Evolutionary conservation across 2,113 vertebrate genomes (phyloP), one percentile per base, ranked within the genome.

Genomic region (Empidonax alnorum): DNA sequence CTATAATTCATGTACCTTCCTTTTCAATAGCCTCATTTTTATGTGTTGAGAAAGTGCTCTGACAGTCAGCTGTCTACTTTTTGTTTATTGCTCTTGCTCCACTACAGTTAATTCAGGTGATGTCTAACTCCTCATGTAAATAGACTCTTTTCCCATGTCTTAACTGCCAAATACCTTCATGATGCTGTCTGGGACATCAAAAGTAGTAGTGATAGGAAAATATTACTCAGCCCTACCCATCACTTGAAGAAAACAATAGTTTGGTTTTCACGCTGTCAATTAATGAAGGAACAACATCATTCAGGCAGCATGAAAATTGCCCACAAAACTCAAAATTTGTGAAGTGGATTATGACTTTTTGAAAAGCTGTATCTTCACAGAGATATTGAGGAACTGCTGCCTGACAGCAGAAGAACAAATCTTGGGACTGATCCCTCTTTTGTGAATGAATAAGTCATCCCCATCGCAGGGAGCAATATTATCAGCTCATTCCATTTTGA

Each of bases 361-460:
- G 4, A 67, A 59, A 74, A 89, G 13, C 6, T 50, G 7, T 30
- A 12, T 59, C 39, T 63, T 88, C 44, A 47, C 0, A 4, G 12
- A 87, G 21, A 11, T 42, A 41, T 7, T 68, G 11, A 58, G 27
- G 33, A 93, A 53, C 20, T 47, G 28, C 12, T 85, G 23, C 35
- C 31, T 86, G 53, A 66, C 0, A 68, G 41, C 3, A 77, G 31
- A 91, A 47, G 6, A 73, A 35, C 21, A 66, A 30, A 55, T 30
- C 14, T 46, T 39, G 7, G 25, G 31, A 28, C 20, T 62, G 25
- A 76, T 27, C 2, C 6, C 6, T 19, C 8, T 61, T 31, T 19
- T 27, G 7, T 0, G 0, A 80, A 58, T 10, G 14, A 59, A 1
- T 24, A 84, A 62, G 16, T 18, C 14, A 20, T 17, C 8, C 21